A percentile compares a stretch with the other conserved stretches of the same genome.
Conservation (phyloP, 64 coral and sea anemone species). For the Astreopora myriophthalma region DNA sequence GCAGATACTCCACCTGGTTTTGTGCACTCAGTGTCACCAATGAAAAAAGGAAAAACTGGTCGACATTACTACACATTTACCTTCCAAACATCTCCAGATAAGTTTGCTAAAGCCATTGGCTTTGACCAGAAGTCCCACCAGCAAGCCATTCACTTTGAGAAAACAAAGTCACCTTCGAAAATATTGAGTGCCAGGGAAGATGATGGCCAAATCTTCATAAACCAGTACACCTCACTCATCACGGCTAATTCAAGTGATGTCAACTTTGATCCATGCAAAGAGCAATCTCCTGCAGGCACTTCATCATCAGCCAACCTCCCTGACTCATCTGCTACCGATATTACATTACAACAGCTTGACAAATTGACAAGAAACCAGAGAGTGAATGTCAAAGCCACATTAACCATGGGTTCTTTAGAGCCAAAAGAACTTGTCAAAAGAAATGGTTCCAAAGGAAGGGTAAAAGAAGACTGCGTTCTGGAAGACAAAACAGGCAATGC, state of each 20-base stretch:
- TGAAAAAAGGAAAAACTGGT: background rate
- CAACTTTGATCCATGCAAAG: slow-evolving; percentile 66
- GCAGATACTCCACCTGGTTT: slow-evolving; percentile 21
- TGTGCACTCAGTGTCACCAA: background rate
- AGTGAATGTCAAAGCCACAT: slow-evolving; percentile 47
- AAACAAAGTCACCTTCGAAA: slow-evolving; percentile 20
- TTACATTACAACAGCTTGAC: slow-evolving; percentile 48
- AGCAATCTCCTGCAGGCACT: background rate
- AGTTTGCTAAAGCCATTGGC: slow-evolving; percentile 17
- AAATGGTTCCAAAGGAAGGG: slow-evolving; percentile 32
- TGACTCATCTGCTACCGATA: slow-evolving; percentile 33
- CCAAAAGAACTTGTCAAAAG: no score
- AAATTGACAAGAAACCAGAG: slow-evolving; percentile 66
- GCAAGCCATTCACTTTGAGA: slow-evolving; percentile 24
- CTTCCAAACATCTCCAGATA: slow-evolving; percentile 29
- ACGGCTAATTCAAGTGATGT: slow-evolving; percentile 71
- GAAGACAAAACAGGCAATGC: slow-evolving; percentile 66
- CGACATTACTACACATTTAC: slow-evolving; percentile 11
- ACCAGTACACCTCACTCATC: slow-evolving; percentile 49
- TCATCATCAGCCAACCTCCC: slow-evolving; percentile 1
- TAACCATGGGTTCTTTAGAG: slow-evolving; percentile 33
- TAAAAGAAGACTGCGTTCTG: slow-evolving; percentile 79
- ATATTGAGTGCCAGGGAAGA: slow-evolving; percentile 50
- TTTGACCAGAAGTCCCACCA: slow-evolving; percentile 37
- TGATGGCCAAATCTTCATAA: no score